Conservation (phyloP, 2,888 invertebrate species). For the Gibbula magus region DNA sequence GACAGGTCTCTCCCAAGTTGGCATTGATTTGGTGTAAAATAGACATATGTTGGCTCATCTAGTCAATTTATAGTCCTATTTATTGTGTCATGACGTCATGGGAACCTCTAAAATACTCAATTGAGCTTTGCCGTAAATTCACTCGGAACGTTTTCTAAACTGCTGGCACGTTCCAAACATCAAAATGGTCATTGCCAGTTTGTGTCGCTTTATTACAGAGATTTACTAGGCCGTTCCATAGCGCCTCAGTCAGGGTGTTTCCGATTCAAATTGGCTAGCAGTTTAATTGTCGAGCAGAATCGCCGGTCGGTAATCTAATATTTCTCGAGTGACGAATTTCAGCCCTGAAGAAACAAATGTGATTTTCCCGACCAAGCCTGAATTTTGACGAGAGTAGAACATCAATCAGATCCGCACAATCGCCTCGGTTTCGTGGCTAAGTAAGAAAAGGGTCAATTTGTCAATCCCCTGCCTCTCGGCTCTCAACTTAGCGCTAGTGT, state of each 20-base stretch:
- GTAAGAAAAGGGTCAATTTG: slow-evolving; percentile 17
- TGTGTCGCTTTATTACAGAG: background rate
- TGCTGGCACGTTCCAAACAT: background rate
- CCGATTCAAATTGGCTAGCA: background rate
- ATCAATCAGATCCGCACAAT: slow-evolving; percentile 18
- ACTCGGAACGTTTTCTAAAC: background rate
- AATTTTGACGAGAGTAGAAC: slow-evolving; percentile 14
- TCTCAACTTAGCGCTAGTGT: background rate
- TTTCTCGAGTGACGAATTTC: background rate
- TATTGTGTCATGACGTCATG: background rate
- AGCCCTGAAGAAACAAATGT: background rate
- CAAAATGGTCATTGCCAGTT: background rate
- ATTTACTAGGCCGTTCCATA: no score
- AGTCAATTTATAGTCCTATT: background rate
- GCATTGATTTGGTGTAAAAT: slow-evolving; percentile 2
- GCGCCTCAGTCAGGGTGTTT: no score
- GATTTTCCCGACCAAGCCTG: background rate
- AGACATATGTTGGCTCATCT: background rate
- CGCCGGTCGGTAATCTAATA: slow-evolving; percentile 14
- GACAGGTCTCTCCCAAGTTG: background rate
- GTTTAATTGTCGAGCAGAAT: slow-evolving; percentile 8
- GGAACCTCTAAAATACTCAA: background rate
- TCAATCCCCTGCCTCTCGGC: background rate
- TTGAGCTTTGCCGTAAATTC: background rate
- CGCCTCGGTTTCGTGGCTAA: background rate